Evolutionary conservation across 2,113 vertebrate species (phyloP), one percentile per base, ranked within the genome.

Genomic region (Clarias gariepinus): DNA sequence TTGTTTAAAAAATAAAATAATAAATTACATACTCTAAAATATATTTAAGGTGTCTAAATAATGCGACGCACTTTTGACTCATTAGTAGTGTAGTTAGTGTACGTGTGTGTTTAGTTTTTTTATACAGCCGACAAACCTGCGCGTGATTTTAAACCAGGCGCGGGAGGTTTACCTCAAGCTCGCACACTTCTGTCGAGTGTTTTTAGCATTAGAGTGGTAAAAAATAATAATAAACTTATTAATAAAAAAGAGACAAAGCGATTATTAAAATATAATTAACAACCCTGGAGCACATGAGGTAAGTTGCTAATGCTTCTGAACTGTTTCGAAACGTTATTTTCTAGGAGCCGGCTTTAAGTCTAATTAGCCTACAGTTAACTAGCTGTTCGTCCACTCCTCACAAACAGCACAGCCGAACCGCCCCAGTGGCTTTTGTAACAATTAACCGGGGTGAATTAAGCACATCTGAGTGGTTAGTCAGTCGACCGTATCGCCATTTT

Each of bases 361-460:
- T 18, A 61, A 57, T 78, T 78, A 66, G 47, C n/a, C 19, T 25
- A 1, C 15, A 58, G 82, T 53, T 73, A 16, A 23, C 25, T 23
- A 30, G 25, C 9, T 53, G 21, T 85, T 78, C 25, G 10, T 33
- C 16, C 28, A 41, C 57, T 15, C 41, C 30, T 28, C 15, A 16
- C 60, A 78, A 58, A 53, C 84, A 78, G 73, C 73, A 33, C 71
- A 33, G 84, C 57, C 10, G 69, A 55, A 13, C 21, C 33, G 69
- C 41, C 63, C 41, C 55, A 11, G 53, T 23, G 66, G 57, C 55
- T 73, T 71, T 57, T 4, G 52, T 63, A 66, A 33, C 25, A 73
- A 36, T 85, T 87, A 79, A 78, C 81, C 76, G 79, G 66, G 28
- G 83, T 87, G 57, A 89, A 84, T 84, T 69, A 83, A 64, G 58